Evolutionary conservation across 2,888 invertebrate species (phyloP).

Genomic region (Adela reaumurella): DNA sequence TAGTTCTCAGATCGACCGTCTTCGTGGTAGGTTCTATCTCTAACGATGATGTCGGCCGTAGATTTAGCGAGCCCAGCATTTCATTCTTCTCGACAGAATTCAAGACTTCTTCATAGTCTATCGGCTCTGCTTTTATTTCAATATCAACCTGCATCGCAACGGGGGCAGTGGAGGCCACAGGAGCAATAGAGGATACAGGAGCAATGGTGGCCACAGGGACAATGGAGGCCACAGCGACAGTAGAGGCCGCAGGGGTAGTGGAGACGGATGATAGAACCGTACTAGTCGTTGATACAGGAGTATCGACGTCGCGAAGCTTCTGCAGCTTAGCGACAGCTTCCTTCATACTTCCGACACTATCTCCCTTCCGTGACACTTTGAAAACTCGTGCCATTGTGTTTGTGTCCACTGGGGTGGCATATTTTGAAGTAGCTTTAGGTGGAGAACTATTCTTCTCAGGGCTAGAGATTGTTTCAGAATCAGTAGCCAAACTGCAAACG

Average conservation of each 20-base stretch:
- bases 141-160: constrained; percentile 20
- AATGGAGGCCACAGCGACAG: too few species aligned
- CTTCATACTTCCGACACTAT: constrained; percentile 25
- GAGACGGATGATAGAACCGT: neutral
- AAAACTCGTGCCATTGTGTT: constrained; percentile 25
- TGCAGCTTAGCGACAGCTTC: constrained; percentile 29
- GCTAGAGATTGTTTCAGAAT: constrained; percentile 13
- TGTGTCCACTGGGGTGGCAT: constrained; percentile 20
- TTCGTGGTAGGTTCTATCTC: constrained; percentile 21
- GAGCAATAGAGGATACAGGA: too few species aligned
- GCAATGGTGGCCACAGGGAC: too few species aligned
- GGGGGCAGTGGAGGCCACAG: too few species aligned
- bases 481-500: constrained; percentile 25
- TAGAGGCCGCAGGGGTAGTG: too few species aligned
- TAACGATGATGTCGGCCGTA: constrained; percentile 20
- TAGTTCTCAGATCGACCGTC: constrained; percentile 36
- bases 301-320: constrained; percentile 21
- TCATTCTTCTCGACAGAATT: constrained; percentile 35
- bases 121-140: constrained; percentile 41
- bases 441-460: too few species aligned
- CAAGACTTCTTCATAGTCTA: constrained; percentile 36
- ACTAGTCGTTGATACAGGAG: neutral
- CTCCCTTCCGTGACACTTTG: constrained; percentile 22
- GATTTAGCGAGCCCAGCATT: constrained; percentile 34
- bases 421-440: constrained; percentile 14